phyloP scores from a whole-genome alignment of 2,888 invertebrate genomes.

The Lampropteryx suffumata region DNA sequence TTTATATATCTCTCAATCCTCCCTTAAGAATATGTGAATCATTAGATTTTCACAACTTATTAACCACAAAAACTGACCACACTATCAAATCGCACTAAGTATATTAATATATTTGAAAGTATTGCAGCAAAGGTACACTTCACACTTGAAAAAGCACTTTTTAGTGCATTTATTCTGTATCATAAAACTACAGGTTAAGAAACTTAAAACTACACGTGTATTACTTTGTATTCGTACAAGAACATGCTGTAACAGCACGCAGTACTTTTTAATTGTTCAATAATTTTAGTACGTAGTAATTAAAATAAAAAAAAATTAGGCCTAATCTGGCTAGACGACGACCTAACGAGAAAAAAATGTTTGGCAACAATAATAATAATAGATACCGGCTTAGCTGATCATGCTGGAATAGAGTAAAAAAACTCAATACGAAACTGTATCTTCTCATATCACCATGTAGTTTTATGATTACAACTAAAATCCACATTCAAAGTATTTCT shows the following conservation, averaged over 20 bases:
- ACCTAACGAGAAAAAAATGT: too few relatives aligned
- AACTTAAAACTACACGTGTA: too few relatives aligned
- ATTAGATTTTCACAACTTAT: neutral
- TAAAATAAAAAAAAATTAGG: too few relatives aligned
- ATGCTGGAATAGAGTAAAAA: too few relatives aligned
- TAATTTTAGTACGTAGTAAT: too few relatives aligned
- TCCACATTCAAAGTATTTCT: constrained; percentile 31
- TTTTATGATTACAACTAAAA: constrained; percentile 36
- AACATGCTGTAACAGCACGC: too few relatives aligned
- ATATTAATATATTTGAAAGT: neutral
- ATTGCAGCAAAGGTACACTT: neutral
- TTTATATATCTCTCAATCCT: constrained; percentile 18
- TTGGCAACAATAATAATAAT: too few relatives aligned
- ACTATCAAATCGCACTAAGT: neutral
- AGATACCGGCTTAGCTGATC: too few relatives aligned
- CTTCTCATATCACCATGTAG: constrained; percentile 38
- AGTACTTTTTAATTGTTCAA: too few relatives aligned
- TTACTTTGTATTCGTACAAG: too few relatives aligned
- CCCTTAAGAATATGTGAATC: constrained; percentile 1
- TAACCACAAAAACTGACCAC: neutral
- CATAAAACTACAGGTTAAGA: constrained; percentile 10
- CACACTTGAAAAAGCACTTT: neutral
- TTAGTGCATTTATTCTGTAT: neutral
- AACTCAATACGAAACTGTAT: too few relatives aligned
- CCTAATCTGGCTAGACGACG: too few relatives aligned